These are phyloP conservation scores for Noctua fimbriata DNA, from an alignment of 2,888 invertebrate species.

Conservation along the genomic window DNA sequence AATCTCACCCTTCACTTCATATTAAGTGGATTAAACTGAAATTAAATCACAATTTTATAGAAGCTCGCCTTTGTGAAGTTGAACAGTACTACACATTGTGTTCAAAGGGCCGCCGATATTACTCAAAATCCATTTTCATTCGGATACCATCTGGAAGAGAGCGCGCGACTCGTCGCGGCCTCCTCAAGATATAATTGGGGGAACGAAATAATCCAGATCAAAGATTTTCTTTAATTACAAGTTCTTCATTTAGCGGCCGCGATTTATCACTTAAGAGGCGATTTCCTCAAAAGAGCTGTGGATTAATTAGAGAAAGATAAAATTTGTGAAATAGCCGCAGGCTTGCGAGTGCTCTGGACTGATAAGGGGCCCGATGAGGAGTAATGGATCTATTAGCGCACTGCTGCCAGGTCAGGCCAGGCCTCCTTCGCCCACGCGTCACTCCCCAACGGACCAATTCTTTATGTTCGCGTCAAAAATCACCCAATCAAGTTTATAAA, in stretches of 20 bases:
- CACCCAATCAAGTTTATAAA: conserved; percentile 77
- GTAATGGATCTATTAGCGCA: conserved; percentile 85
- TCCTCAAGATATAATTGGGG: conserved; percentile 69
- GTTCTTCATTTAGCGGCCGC: conserved; percentile 81
- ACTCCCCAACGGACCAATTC: conserved; percentile 62
- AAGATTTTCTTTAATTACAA: conserved; percentile 85
- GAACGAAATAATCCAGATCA: conserved; percentile 82
- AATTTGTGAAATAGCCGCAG: conserved; percentile 86
- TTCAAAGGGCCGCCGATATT: conserved; percentile 60
- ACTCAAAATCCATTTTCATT: conserved; percentile 66
- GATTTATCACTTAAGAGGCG: conserved; percentile 86
- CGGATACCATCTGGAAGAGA: conserved; percentile 62
- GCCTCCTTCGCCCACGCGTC: conserved; percentile 70
- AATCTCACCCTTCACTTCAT: conserved; percentile 8
- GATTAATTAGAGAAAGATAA: conserved; percentile 89
- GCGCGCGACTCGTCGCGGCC: conserved; percentile 60
- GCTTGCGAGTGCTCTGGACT: conserved; percentile 83
- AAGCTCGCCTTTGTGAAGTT: conserved; percentile 21
- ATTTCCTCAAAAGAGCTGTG: conserved; percentile 84
- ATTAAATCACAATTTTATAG: conserved; percentile 30
- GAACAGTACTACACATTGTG: conserved; percentile 35
- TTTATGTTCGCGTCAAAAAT: conserved; percentile 80
- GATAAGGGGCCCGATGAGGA: conserved; percentile 85
- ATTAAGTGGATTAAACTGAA: conserved; percentile 30
- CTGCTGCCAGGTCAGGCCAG: conserved; percentile 45